Evolutionary conservation across 92 coral and sea anemone species (phyloP), one percentile per base, ranked within the genome.

Genomic region (Palythoa grandis): DNA sequence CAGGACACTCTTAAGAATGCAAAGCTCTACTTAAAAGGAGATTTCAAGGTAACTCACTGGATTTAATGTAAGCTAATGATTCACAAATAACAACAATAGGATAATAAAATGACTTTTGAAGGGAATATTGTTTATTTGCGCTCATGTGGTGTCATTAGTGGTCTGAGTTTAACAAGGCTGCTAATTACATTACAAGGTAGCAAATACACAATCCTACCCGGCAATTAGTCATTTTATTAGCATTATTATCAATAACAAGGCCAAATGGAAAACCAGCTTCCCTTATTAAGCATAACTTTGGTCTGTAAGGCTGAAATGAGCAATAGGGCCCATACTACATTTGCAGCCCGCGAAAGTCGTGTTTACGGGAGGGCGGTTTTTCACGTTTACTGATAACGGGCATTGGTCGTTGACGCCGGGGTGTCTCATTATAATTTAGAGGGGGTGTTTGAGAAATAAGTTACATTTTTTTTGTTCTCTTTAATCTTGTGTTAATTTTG

Each of bases 11-110:
- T 83, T 6, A 83, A 83, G 68, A 83, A 83, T 71, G 78, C 79
- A 70, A 83, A 83, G 77, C 79, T 83, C 39, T 83, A 83, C 79
- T 79, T 83, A 22, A 70, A 83, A 74, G 73, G 78, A n/a, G 79
- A 83, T 60, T 83, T 83, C 87, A 83, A 83, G 87, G 69, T 71
- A 50, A 70, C 12, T 4, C 29, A 60, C 53, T 29, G 40, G 48
- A 37, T 35, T 25, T 25, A 12, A 11, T 69, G 11, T 69, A 12
- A 16, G 47, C 47, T 69, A 69, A 69, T 15, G 74, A 35, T 7
- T 9, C 29, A 67, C 12, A 8, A 67, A 67, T 67, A 69, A 69
- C 5, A 69, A 69, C 24, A 69, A 69, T 24, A 69, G 40, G 39
- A 69, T 1, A 8, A 69, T 69, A 24, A 69, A 69, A n/a, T 19